Conservation (phyloP, 2,113 vertebrate species). For the Cyphomyrus plagiostoma region DNA sequence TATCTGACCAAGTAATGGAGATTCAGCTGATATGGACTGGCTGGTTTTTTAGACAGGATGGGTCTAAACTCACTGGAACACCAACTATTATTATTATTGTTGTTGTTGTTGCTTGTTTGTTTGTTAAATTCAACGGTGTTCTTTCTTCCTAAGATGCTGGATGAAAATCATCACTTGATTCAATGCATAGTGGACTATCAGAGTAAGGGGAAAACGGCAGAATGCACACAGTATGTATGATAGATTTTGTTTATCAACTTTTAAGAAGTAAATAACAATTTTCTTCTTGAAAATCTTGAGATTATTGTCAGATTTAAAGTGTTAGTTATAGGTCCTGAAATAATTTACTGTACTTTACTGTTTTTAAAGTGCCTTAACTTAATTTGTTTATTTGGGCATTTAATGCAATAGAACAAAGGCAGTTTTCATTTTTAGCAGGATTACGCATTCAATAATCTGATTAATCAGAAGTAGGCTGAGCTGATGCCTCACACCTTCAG, state of each 20-base stretch:
- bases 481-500: no score
- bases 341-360: neutral
- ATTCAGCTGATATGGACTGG: neutral
- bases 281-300: neutral
- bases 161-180: slow-evolving; percentile 96
- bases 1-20: neutral
- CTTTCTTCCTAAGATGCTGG: slow-evolving; percentile 76
- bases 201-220: slow-evolving; percentile 91
- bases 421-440: no score
- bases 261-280: neutral
- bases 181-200: slow-evolving; percentile 97
- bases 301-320: neutral
- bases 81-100: neutral
- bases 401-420: neutral
- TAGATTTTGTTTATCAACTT: neutral
- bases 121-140: neutral
- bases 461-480: no score
- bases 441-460: no score
- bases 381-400: neutral
- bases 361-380: neutral
- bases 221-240: slow-evolving; percentile 88
- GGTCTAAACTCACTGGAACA: neutral
- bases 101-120: neutral
- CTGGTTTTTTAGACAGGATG: neutral
- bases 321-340: neutral